Evolutionary conservation across 2,113 vertebrate species (phyloP).

Genomic region (Burhinus bistriatus): DNA sequence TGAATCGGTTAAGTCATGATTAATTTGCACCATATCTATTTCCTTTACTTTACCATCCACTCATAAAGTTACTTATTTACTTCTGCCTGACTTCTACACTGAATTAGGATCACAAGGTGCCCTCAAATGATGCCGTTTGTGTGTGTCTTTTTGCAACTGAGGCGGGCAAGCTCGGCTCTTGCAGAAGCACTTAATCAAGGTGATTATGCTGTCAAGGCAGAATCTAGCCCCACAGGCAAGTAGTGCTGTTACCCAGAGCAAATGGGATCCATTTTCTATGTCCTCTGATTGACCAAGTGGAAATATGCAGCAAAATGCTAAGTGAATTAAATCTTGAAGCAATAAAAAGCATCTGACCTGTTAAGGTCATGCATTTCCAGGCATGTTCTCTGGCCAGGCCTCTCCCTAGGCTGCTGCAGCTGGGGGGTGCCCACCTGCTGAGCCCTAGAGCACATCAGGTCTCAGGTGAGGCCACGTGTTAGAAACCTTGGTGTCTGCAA

Average conservation of each 20-base stretch:
- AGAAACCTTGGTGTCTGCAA: not conserved
- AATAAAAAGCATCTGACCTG: not conserved
- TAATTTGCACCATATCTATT: not conserved
- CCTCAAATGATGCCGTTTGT: not conserved
- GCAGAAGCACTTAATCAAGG: not conserved
- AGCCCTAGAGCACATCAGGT: not conserved
- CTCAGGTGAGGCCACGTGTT: accelerated
- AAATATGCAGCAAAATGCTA: not conserved
- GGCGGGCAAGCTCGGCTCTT: not conserved
- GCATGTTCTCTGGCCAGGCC: not conserved
- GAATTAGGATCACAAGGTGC: not conserved
- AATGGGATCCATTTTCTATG: not conserved
- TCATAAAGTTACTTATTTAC: not conserved
- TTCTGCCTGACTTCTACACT: not conserved
- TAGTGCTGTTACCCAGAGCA: not conserved
- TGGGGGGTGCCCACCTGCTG: not conserved
- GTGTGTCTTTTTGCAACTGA: not conserved
- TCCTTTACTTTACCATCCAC: not conserved
- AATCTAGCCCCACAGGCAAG: not conserved
- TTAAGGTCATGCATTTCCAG: not conserved
- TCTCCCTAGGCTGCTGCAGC: not conserved
- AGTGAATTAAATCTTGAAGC: not conserved
- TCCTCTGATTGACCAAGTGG: not conserved
- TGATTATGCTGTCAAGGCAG: not conserved
- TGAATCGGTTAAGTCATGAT: not conserved